These are phyloP conservation scores for Brachyistius frenatus DNA, from an alignment of 2,113 vertebrate species.

Conservation along the genomic window DNA sequence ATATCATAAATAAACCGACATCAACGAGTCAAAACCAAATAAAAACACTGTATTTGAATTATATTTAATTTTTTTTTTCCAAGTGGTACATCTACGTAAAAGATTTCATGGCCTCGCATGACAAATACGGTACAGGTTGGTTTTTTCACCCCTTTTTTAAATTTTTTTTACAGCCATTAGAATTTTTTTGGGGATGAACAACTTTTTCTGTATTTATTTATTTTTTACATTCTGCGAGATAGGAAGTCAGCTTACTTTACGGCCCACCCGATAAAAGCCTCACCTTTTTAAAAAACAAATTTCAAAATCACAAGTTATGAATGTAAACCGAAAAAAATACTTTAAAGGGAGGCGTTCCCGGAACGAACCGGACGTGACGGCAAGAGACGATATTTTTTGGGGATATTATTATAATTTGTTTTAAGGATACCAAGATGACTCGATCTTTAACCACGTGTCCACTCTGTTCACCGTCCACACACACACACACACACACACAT, in stretches of 20 bases:
- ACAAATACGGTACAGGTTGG: slow-evolving; percentile 65
- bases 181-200: slow-evolving; percentile 54
- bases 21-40: slow-evolving; percentile 11
- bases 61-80: slow-evolving; percentile 64
- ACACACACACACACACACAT: slow-evolving; percentile 17
- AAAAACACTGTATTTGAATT: slow-evolving; percentile 70
- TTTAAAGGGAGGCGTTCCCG: slow-evolving; percentile 35
- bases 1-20: background rate
- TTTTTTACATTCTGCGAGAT: slow-evolving; percentile 73
- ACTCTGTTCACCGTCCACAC: slow-evolving; percentile 29
- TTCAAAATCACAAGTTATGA: slow-evolving; percentile 47
- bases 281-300: slow-evolving; percentile 34
- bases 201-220: slow-evolving; percentile 8
- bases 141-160: slow-evolving; percentile 24
- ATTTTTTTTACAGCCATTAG: slow-evolving; percentile 66
- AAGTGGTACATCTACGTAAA: slow-evolving; percentile 83
- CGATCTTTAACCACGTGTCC: slow-evolving; percentile 14
- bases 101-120: slow-evolving; percentile 79
- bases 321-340: slow-evolving; percentile 48
- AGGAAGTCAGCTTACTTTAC: slow-evolving; percentile 59
- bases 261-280: slow-evolving; percentile 54
- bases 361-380: slow-evolving; percentile 31
- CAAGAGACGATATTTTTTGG: slow-evolving; percentile 36
- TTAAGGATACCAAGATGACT: slow-evolving; percentile 22
- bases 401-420: background rate